Evolutionary conservation across 2,888 invertebrate species (phyloP), one percentile per base, ranked within the genome.

Genomic region (Lordiphosa fenestrarum): DNA sequence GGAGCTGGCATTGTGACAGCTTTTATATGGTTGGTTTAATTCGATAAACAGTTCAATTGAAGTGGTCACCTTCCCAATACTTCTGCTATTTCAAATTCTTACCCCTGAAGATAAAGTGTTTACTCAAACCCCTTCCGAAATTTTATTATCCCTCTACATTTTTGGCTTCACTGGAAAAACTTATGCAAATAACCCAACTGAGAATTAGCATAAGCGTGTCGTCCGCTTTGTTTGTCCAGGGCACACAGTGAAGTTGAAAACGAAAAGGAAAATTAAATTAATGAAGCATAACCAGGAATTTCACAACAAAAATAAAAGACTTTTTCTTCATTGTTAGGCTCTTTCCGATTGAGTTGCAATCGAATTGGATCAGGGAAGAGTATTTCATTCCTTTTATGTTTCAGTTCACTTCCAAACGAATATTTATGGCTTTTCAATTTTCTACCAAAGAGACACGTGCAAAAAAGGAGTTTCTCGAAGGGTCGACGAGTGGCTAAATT

Each of bases 341-440:
- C 51, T 73, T 73, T 57, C 15, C 33, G 59, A 68, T 71, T 82
- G 68, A 71, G 54, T 68, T 71, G 41, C 58, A 60, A 60, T 68
- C 57, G 61, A 55, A 61, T 49, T 52, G 7, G 19, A 38, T 25
- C 38, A 19, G 40, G 21, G 7, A 25, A 9, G 19, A 2, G n/a
- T n/a, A 21, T 15, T 10, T 21, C n/a, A 59, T 65, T 56, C 76
- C 76, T 73, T 76, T 76, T 48, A 71, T 73, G 76, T 68, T 71
- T 19, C 38, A 2, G 19, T 15, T 15, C 51, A 44, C 65, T 47
- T 15, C 15, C 15, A 15, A 15, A 15, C 59, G 65, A 66, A 69
- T 62, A 80, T 77, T 80, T 76, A 80, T 76, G 73, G 73, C 64
- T 72, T 76, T 72, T 76, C 73, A 80, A 73, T 78, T 70, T 65